Evolutionary conservation across 2,113 vertebrate genomes (phyloP).

Genomic region (Halcyon senegalensis): DNA sequence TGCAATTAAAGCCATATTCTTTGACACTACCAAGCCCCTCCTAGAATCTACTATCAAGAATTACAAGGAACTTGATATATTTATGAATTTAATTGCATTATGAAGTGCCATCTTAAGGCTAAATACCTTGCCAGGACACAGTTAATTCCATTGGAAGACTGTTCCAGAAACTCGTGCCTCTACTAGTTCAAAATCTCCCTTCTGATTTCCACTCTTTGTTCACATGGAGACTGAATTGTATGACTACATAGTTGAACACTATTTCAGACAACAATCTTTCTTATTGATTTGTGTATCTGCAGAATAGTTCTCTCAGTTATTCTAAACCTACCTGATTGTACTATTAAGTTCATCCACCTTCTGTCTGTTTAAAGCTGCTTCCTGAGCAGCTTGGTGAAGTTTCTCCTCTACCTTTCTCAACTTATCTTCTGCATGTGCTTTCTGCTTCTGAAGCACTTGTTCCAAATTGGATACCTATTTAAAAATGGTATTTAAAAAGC

Average conservation of each 20-base stretch:
- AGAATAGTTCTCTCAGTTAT: background rate
- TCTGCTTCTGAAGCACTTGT: constrained; percentile 86
- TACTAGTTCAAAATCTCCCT: background rate
- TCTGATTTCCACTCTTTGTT: background rate
- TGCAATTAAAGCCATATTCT: background rate
- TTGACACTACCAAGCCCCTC: background rate
- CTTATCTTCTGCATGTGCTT: constrained; percentile 74
- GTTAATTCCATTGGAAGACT: background rate
- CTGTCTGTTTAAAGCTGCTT: constrained; percentile 74
- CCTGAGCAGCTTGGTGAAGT: constrained; percentile 63
- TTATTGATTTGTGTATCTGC: background rate
- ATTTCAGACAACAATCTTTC: background rate
- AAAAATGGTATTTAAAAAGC: background rate
- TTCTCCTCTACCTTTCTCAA: constrained; percentile 78
- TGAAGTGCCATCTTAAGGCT: background rate
- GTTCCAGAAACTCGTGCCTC: background rate
- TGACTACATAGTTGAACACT: background rate
- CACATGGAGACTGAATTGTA: background rate
- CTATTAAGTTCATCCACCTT: constrained; percentile 77
- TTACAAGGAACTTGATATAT: background rate
- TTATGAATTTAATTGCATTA: background rate
- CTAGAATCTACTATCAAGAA: background rate
- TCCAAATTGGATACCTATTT: constrained; percentile 87
- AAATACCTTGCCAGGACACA: background rate
- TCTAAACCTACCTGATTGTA: constrained; percentile 77